Base-by-base conservation (phyloP, 2,113 vertebrate genomes). In the Myodes glareolus region DNA sequence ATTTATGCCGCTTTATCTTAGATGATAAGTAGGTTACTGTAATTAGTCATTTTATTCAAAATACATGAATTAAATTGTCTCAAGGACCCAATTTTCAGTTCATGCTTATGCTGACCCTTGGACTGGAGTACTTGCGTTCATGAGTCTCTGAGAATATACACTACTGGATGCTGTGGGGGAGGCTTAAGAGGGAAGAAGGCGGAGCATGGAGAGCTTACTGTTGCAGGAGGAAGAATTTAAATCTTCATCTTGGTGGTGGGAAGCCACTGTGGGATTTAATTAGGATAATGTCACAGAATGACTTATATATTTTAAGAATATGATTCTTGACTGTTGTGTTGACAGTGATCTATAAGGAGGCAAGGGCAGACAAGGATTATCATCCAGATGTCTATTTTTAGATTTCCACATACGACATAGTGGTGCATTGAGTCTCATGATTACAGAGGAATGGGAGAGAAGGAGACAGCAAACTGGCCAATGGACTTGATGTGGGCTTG, bases 31-130 rank as follows among this genome's bases (percentile, higher is more conserved):
- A 52, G 81, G 81, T 92, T 97, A 97, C 61, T 95, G 92, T 97
- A 96, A 97, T 98, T 98, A 97, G 94, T 96, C 90, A 88, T 92
- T 95, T 97, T 92, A 90, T 96, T 93, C 76, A 94, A 96, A 97
- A 97, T 82, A 78, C 68, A 70, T 67, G 65, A 96, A 96, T 97
- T 95, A 96, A 90, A 87, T 94, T 92, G 61, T 93, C 65, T 92
- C 39, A 87, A 94, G 81, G 52, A 78, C 90, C 47, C 82, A 82
- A 80, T 95, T 96, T 96, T 98, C 10, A 68, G 52, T 80, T 97
- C 52, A 42, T 91, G 42, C 31, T 85, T 76, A 91, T 50, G 31
- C 80, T 94, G 92, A 96, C 92, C 93, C 75, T 92, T 94, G 55
- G 93, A 68, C 39, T 52, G 31, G 31, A 90, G 52, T 0, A 31